Evolutionary conservation across 2,888 invertebrate genomes (phyloP).

Genomic region (Platypus cylindrus): DNA sequence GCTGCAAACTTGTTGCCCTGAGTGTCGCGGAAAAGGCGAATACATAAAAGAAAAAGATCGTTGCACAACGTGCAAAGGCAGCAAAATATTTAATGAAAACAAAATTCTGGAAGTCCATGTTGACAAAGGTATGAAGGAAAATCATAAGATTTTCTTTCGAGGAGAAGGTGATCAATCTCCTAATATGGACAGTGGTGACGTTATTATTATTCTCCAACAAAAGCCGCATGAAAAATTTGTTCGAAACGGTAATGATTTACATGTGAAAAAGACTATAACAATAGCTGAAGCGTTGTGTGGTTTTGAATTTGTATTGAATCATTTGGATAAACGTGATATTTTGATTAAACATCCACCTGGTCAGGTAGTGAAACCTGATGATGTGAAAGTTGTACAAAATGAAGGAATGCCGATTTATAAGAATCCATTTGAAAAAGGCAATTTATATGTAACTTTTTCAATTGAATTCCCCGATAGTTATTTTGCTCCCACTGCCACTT

Average conservation of each 20-base stretch:
- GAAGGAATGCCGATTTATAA: constrained; percentile 87
- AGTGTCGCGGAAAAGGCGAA: constrained; percentile 58
- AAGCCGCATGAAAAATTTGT: constrained; percentile 69
- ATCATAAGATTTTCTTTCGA: constrained; percentile 72
- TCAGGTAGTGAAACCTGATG: constrained; percentile 71
- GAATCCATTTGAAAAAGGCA: constrained; percentile 76
- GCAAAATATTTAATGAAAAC: constrained; percentile 68
- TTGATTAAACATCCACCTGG: constrained; percentile 68
- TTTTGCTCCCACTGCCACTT: constrained; percentile 55
- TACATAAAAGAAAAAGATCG: constrained; percentile 69
- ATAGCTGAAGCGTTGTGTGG: constrained; percentile 88
- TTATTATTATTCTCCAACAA: constrained; percentile 74
- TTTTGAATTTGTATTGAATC: constrained; percentile 69
- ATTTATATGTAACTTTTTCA: constrained; percentile 75
- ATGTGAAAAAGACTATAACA: constrained; percentile 61
- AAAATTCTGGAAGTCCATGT: constrained; percentile 79
- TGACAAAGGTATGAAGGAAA: constrained; percentile 76
- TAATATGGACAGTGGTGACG: constrained; percentile 75
- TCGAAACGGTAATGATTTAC: constrained; percentile 61
- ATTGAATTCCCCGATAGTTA: constrained; percentile 74
- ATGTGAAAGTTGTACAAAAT: constrained; percentile 60
- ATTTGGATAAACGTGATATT: constrained; percentile 78
- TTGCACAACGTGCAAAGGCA: constrained; percentile 71
- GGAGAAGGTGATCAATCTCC: constrained; percentile 88
- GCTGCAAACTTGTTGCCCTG: constrained; percentile 45